Conservation (phyloP, 2,797 vertebrate species). For the Leucoraja ocellata region DNA sequence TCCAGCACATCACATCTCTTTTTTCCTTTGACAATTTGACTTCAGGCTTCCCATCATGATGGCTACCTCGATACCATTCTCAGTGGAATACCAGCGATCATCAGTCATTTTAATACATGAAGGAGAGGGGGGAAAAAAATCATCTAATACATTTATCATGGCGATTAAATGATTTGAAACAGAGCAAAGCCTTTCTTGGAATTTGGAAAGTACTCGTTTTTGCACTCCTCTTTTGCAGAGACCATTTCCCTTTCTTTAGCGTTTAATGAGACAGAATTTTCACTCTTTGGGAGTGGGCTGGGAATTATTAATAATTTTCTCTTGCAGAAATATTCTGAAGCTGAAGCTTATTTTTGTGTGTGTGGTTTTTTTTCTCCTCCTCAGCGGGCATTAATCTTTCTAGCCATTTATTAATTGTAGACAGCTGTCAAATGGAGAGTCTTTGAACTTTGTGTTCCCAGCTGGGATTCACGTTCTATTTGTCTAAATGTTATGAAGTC, state of each 20-base stretch:
- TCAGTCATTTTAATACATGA: not conserved
- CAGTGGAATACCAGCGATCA: not conserved
- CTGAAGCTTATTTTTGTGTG: not conserved
- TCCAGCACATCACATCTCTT: not conserved
- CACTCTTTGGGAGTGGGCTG: too few species aligned
- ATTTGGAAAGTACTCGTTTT: not conserved
- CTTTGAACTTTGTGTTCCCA: conserved; percentile 44
- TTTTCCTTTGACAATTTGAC: not conserved
- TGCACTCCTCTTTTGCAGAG: not conserved
- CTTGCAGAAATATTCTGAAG: not conserved
- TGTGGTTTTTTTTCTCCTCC: not conserved
- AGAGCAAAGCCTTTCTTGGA: not conserved
- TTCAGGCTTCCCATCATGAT: not conserved
- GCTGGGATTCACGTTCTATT: conserved; percentile 42
- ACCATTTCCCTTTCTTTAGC: not conserved
- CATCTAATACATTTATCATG: not conserved
- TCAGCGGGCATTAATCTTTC: conserved; percentile 14
- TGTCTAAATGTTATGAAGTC: conserved; percentile 46
- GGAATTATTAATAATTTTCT: conserved; percentile 9
- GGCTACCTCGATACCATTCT: not conserved
- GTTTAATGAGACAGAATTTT: not conserved
- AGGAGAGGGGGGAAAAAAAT: not conserved
- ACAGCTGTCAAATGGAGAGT: conserved; percentile 41
- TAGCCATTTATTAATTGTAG: conserved; percentile 36
- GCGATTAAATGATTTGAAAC: not conserved